Base-by-base conservation (phyloP, 2,113 vertebrate species). In the Megatriorchis doriae region DNA sequence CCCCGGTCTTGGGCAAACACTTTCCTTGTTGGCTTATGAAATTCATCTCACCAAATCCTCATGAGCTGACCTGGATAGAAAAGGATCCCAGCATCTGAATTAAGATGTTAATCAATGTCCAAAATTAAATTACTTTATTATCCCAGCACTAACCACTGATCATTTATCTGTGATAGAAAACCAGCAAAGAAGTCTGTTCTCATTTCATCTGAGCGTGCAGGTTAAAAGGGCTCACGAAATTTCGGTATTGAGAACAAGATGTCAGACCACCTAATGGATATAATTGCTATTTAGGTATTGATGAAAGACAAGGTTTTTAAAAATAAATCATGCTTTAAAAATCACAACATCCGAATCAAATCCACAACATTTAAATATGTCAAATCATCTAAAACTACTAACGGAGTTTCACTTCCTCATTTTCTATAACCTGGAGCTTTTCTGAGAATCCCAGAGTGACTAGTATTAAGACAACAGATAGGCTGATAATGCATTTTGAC, bases 111-210 rank as follows among this genome's bases (percentile, higher is more conserved):
- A 93, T 95, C 95, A 94, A 85, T 26, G 62, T 88, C 81, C 19
- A 10, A 61, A 78, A 86, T 95, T 94, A 96, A 97, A 96, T 95
- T 94, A 97, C 77, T 95, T 97, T 82, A 86, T 94, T 71, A 9
- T 90, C 55, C 80, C 94, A 90, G 90, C 42, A 10, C 68, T 1
- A 1, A 95, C 65, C 19, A 59, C 55, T 53, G 72, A 75, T 73
- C 66, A 61, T 93, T 97, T 91, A 93, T 85, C 74, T 84, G 25
- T 58, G 81, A 72, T 19, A 25, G 38, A 86, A 97, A 93, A 81
- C 40, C 90, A 92, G 65, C 63, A 93, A 70, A 96, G n/a, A 86
- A 84, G 27, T 67, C 63, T 81, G 29, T 74, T 83, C 70, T 94
- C 43, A 56, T 91, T 95, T 92, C 61, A 63, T 29, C 48, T 22